These are phyloP conservation scores for Pseudorasbora parva DNA, from an alignment of 2,113 vertebrate genomes.

Conservation along the genomic window DNA sequence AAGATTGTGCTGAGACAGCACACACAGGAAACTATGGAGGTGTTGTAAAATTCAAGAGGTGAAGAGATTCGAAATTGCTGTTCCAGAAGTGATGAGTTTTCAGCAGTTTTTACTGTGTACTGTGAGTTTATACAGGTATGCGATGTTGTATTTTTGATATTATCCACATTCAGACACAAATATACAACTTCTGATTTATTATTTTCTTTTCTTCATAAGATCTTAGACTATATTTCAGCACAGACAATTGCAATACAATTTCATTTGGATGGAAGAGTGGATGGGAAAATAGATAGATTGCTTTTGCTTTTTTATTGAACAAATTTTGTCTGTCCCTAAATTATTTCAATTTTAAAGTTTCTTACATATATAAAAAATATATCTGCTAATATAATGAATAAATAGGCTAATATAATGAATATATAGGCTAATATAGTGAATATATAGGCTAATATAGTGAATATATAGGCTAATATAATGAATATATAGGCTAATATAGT, in stretches of 20 bases:
- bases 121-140: background rate
- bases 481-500: too few relatives aligned
- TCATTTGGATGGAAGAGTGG: background rate
- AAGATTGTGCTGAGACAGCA: conserved; percentile 35
- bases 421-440: too few relatives aligned
- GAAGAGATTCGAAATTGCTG: conserved; percentile 11
- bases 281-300: background rate
- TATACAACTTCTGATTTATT: background rate
- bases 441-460: too few relatives aligned
- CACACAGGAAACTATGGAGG: background rate
- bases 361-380: too few relatives aligned
- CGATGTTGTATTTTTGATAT: background rate
- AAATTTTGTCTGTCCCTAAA: too few relatives aligned
- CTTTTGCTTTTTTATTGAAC: too few relatives aligned
- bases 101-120: background rate
- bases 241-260: too few relatives aligned
- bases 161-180: background rate
- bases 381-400: too few relatives aligned
- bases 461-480: too few relatives aligned
- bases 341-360: too few relatives aligned
- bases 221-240: background rate
- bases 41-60: conserved; percentile 13
- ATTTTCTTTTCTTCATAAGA: background rate
- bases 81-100: background rate
- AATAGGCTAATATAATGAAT: too few relatives aligned